A percentile compares a stretch with the other conserved stretches of the same genome.
Evolutionary conservation across 2,113 vertebrate genomes (phyloP).

Genomic region (Notarius lentiginosus): DNA sequence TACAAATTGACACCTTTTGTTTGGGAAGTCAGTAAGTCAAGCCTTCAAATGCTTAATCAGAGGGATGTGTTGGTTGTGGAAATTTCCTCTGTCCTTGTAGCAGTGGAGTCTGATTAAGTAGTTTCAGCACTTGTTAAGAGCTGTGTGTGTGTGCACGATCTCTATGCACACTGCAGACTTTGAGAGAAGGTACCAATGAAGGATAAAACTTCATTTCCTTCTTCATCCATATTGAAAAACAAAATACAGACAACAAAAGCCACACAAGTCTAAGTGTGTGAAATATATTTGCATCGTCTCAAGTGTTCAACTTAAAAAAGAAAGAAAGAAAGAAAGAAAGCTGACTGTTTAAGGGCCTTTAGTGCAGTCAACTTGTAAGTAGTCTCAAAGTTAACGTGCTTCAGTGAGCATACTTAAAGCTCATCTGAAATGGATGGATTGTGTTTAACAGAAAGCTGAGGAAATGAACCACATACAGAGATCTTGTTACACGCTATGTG

Average conservation of each 20-base stretch:
- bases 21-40: background rate
- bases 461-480: background rate
- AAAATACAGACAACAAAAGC: background rate
- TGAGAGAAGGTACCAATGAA: background rate
- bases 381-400: background rate
- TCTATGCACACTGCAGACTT: background rate
- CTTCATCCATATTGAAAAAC: background rate
- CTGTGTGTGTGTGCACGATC: background rate
- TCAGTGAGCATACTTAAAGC: background rate
- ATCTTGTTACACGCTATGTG: background rate
- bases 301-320: background rate
- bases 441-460: background rate
- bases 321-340: background rate
- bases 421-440: background rate
- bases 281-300: background rate
- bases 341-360: background rate
- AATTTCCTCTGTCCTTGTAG: background rate
- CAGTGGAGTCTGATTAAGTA: slow-evolving; percentile 15
- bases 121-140: slow-evolving; percentile 13
- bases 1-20: background rate
- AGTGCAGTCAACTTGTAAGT: background rate
- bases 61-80: background rate
- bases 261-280: no score
- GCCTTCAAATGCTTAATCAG: background rate
- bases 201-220: background rate